phyloP scores from a whole-genome alignment of 2,888 invertebrate species.

The Cantharis flavilabris region DNA sequence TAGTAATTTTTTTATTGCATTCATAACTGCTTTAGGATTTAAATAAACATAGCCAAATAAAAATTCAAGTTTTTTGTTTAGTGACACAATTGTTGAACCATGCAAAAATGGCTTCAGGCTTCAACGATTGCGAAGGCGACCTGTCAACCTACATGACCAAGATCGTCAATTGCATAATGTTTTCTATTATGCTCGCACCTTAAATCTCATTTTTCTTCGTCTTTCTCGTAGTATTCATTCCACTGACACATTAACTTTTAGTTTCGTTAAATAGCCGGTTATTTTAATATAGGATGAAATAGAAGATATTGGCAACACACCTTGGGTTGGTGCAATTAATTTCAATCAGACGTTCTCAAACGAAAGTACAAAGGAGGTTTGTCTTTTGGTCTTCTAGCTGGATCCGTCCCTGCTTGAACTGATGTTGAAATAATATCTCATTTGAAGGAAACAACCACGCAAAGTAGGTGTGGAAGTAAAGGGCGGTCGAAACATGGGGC shows the following conservation, averaged over 20 bases:
- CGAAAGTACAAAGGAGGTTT: neutral
- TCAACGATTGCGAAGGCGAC: constrained; percentile 41
- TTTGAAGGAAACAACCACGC: neutral
- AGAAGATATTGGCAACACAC: neutral
- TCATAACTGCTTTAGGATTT: neutral
- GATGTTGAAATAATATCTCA: neutral
- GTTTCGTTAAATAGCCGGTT: neutral
- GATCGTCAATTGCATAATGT: constrained; percentile 49
- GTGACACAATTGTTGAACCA: neutral
- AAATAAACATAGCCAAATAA: neutral
- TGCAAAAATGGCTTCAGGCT: constrained; percentile 4
- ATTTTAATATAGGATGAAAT: neutral
- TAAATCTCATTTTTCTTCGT: constrained; percentile 1
- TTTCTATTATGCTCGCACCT: constrained; percentile 24
- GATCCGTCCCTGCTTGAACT: neutral
- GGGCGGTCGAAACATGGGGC: neutral
- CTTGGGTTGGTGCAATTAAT: neutral
- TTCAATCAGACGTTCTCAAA: neutral
- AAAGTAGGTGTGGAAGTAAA: neutral
- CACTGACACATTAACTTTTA: neutral
- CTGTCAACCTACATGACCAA: constrained; percentile 51
- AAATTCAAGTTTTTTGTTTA: neutral
- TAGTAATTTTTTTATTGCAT: too few relatives aligned
- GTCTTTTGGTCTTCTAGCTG: neutral
- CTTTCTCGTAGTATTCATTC: neutral